phyloP scores from a whole-genome alignment of 2,113 vertebrate species.

The Percina caprodes region DNA sequence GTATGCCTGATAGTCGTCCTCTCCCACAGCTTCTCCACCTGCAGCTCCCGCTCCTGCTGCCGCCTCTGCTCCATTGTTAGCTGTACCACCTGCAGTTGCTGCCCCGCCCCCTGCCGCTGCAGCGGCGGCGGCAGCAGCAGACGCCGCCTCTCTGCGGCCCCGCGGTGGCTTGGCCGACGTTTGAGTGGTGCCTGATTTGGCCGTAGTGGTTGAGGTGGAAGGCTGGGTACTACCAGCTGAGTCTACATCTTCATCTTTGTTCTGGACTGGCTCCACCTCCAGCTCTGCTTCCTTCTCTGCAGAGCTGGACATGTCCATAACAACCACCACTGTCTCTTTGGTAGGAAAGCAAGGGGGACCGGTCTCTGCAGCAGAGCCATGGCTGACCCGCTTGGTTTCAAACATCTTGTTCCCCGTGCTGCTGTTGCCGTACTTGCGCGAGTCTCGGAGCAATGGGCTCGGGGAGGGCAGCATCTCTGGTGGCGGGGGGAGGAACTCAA shows the following conservation, averaged over 20 bases:
- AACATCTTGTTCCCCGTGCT: conserved; percentile 70
- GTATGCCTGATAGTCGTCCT: conserved; percentile 97
- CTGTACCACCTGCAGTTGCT: conserved; percentile 38
- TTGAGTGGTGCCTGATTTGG: conserved; percentile 19
- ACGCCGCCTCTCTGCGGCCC: conserved; percentile 48
- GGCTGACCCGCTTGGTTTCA: conserved; percentile 61
- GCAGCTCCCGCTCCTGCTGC: conserved; percentile 65
- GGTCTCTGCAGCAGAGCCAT: conserved; percentile 30
- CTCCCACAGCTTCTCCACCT: conserved; percentile 71
- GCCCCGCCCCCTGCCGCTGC: conserved; percentile 41
- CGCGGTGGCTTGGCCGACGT: conserved; percentile 51
- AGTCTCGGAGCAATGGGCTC: conserved; percentile 82
- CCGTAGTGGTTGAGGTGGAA: conserved; percentile 11
- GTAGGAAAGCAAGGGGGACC: conserved; percentile 50
- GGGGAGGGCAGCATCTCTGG: conserved; percentile 85
- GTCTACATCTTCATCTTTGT: conserved; percentile 67
- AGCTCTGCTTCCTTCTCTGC: conserved; percentile 78
- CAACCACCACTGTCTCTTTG: conserved; percentile 56
- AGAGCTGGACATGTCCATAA: conserved; percentile 18
- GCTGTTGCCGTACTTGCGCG: conserved; percentile 72
- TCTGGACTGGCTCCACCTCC: conserved; percentile 63
- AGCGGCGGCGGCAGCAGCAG: conserved; percentile 16
- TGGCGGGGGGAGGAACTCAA: conserved; percentile 91
- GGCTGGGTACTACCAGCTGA: conserved; percentile 60
- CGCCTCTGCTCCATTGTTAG: conserved; percentile 61